Conservation (phyloP, 1,140 invertebrate species). For the Platyscapa corneri region DNA sequence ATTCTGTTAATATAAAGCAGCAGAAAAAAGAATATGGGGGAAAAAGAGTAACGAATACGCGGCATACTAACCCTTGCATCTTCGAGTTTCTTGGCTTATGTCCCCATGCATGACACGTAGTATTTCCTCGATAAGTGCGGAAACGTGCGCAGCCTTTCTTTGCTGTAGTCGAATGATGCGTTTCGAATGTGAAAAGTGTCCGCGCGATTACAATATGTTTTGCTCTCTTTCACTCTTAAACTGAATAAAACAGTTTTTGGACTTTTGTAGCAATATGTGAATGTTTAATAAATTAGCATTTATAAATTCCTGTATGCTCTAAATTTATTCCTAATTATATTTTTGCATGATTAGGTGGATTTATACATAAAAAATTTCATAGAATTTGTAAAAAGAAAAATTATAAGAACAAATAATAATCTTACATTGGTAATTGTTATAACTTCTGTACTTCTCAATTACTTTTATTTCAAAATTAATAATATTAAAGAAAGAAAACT, state of each 20-base stretch:
- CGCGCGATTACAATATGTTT: conserved; percentile 33
- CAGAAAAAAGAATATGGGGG: not conserved
- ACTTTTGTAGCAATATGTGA: not conserved
- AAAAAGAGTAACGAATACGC: not conserved
- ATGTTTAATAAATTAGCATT: not conserved
- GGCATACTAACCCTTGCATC: conserved; percentile 53
- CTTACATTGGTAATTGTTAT: no score
- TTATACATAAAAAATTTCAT: no score
- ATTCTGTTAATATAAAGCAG: conserved; percentile 17
- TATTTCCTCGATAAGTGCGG: conserved; percentile 52
- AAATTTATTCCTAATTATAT: no score
- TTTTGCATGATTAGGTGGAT: no score
- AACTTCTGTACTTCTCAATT: no score
- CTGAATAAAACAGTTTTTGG: conserved; percentile 27
- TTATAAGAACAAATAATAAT: no score
- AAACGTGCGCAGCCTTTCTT: conserved; percentile 48
- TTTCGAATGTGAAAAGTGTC: conserved; percentile 50
- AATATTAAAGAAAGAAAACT: no score
- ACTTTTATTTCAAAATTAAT: no score
- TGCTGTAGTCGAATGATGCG: conserved; percentile 41
- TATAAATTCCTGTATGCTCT: not conserved
- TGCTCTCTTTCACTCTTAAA: not conserved
- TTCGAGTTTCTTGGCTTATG: conserved; percentile 36
- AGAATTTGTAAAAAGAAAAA: no score
- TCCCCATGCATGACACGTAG: conserved; percentile 53